phyloP scores from a whole-genome alignment of 1,140 invertebrate genomes.

The Heterodera schachtii region DNA sequence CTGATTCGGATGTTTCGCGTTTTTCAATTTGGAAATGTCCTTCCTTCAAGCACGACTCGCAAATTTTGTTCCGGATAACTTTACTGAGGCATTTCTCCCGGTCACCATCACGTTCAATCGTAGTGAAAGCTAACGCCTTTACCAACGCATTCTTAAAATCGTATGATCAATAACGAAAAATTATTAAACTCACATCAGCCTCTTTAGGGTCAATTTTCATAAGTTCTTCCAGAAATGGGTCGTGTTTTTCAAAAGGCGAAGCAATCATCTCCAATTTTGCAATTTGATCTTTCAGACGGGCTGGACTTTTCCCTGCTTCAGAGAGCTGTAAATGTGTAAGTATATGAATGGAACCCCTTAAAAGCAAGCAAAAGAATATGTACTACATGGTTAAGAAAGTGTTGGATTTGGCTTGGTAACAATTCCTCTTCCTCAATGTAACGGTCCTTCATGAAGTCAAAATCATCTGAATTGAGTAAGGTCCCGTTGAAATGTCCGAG shows the following conservation, averaged over 20 bases:
- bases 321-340: conserved; percentile 24
- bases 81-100: conserved; percentile 18
- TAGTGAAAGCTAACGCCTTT: conserved; percentile 21
- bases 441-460: conserved; percentile 36
- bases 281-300: conserved; percentile 29
- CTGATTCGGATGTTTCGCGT: conserved; percentile 36
- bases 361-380: background rate
- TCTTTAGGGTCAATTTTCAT: conserved; percentile 27
- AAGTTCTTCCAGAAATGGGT: conserved; percentile 26
- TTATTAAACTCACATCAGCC: conserved; percentile 24
- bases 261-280: conserved; percentile 36
- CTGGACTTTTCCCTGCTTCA: conserved; percentile 24
- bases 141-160: conserved; percentile 24
- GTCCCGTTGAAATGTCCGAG: conserved; percentile 36
- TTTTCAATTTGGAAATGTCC: conserved; percentile 29
- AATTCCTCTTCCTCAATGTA: conserved; percentile 33
- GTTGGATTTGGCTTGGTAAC: conserved; percentile 31
- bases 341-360: background rate
- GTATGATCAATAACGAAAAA: background rate
- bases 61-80: conserved; percentile 27
- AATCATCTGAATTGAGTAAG: conserved; percentile 36
- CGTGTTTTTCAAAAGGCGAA: conserved; percentile 32
- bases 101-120: conserved; percentile 26
- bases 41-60: conserved; percentile 26
- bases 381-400: conserved; percentile 32